Percentiles rank a stretch among this genome's conserved stretches.
Conservation (phyloP, 2,113 vertebrate genomes). For the Nestor notabilis region DNA sequence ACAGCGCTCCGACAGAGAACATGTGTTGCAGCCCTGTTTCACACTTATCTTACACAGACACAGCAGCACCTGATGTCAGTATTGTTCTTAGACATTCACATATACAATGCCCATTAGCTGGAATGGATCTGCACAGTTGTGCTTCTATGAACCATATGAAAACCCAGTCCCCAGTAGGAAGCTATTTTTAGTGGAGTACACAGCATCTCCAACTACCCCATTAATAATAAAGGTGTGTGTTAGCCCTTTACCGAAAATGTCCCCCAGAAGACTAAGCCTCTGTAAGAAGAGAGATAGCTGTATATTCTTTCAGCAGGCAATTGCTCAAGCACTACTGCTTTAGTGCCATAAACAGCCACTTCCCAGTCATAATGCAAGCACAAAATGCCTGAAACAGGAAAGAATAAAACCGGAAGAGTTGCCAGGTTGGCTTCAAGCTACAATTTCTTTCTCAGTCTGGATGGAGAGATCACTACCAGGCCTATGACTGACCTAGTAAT, state of each 20-base stretch:
- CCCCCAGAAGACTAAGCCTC: background rate
- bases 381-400: background rate
- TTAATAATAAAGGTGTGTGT: background rate
- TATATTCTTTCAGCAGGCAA: background rate
- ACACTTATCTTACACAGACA: background rate
- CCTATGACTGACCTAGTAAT: background rate
- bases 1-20: background rate
- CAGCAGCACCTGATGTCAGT: background rate
- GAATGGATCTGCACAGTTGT: background rate
- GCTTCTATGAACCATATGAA: background rate
- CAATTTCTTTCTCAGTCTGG: background rate
- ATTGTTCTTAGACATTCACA: background rate
- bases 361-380: background rate
- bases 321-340: background rate
- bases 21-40: background rate
- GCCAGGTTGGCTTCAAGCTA: background rate
- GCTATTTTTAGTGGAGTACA: fast-evolving
- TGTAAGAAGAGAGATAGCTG: background rate
- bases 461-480: background rate
- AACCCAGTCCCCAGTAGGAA: background rate
- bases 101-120: background rate
- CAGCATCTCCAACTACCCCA: background rate
- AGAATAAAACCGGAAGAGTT: background rate
- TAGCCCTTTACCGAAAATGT: background rate
- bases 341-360: background rate